Conservation (phyloP, 2,888 invertebrate species). For the Athripsodes cinereus region DNA sequence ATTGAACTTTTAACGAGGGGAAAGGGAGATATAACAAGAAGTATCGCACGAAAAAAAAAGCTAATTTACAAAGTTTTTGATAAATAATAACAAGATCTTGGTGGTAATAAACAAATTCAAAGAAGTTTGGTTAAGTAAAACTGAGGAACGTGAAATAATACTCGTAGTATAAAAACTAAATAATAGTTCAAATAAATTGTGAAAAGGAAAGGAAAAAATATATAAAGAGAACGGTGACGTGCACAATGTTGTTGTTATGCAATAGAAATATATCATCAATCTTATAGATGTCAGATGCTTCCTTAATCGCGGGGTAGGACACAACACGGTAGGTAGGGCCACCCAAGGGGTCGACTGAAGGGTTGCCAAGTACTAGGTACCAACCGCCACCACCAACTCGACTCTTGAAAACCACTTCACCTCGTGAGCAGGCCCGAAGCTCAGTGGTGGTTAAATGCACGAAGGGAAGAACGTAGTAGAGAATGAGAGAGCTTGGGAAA, state of each 20-base stretch:
- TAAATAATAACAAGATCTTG: too few species aligned
- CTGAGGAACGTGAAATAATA: too few species aligned
- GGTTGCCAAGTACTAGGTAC: not conserved
- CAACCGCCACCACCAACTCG: not conserved
- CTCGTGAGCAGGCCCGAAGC: not conserved
- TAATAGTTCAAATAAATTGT: too few species aligned
- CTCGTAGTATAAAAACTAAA: too few species aligned
- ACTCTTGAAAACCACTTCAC: not conserved
- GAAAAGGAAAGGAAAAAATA: not conserved
- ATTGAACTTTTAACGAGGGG: too few species aligned
- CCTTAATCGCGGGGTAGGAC: not conserved
- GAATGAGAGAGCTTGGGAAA: not conserved
- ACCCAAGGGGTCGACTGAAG: not conserved
- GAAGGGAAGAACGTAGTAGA: not conserved
- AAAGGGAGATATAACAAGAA: too few species aligned
- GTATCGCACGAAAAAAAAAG: too few species aligned
- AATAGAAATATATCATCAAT: constrained; percentile 2
- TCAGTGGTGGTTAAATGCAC: not conserved
- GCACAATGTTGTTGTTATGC: not conserved
- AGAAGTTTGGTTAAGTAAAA: too few species aligned
- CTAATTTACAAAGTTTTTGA: too few species aligned
- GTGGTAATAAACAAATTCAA: too few species aligned
- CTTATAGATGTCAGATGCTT: not conserved
- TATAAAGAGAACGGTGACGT: not conserved
- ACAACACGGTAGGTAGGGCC: not conserved